Conservation (phyloP, 2,888 invertebrate genomes). For the Junonia oenone region DNA sequence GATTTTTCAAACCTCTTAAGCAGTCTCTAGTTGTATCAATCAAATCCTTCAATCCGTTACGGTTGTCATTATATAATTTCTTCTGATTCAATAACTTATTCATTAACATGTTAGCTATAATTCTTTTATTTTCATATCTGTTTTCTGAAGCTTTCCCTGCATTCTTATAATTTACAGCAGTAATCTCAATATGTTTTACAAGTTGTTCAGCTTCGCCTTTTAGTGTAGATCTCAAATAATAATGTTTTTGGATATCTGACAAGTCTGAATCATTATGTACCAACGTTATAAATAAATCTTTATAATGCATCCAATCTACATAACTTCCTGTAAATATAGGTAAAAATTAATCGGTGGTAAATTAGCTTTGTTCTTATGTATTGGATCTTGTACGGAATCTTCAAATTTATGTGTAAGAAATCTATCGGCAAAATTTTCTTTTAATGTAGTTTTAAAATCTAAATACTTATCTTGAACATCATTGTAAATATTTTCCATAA, state of each 20-base stretch:
- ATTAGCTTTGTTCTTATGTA: too few relatives aligned
- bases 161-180: conserved; percentile 26
- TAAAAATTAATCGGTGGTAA: background rate
- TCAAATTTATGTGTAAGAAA: too few relatives aligned
- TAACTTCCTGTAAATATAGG: background rate
- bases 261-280: background rate
- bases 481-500: too few relatives aligned
- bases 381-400: too few relatives aligned
- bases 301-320: background rate
- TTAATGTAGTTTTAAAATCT: too few relatives aligned
- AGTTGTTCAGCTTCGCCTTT: conserved; percentile 16
- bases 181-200: conserved; percentile 11
- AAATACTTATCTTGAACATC: too few relatives aligned
- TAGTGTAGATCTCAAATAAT: background rate
- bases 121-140: conserved; percentile 28
- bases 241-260: background rate
- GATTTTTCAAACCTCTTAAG: conserved; percentile 23
- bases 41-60: conserved; percentile 30
- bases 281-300: background rate
- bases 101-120: conserved; percentile 26
- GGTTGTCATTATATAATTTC: conserved; percentile 20
- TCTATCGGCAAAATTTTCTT: too few relatives aligned
- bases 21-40: conserved; percentile 34
- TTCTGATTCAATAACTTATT: conserved; percentile 30
- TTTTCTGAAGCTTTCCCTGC: conserved; percentile 29